Percentiles rank a stretch among this genome's conserved stretches.
These are phyloP conservation scores for Neoaliturus tenellus DNA, from an alignment of 2,888 invertebrate species.

Conservation along the genomic window DNA sequence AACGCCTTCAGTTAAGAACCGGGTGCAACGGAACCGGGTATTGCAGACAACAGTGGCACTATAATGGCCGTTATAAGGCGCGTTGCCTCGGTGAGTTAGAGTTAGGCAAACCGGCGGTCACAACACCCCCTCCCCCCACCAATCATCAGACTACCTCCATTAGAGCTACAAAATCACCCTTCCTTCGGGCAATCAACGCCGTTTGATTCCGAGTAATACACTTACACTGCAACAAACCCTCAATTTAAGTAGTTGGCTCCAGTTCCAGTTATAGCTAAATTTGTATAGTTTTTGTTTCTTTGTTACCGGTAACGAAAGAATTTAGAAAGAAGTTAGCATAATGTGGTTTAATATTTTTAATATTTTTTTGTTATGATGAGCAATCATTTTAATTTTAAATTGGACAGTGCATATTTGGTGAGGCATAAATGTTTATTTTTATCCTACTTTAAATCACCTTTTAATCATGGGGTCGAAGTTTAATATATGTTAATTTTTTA, in stretches of 20 bases:
- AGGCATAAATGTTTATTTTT: too few species aligned
- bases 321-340: too few species aligned
- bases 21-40: constrained; percentile 1
- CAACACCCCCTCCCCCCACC: background rate
- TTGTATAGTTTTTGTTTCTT: too few species aligned
- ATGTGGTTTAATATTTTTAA: too few species aligned
- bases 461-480: too few species aligned
- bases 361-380: too few species aligned
- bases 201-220: background rate
- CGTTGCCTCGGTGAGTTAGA: background rate
- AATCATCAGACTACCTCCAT: background rate
- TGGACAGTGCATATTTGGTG: too few species aligned
- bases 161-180: constrained; percentile 8
- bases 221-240: background rate
- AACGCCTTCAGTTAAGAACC: constrained; percentile 4
- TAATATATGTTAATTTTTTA: too few species aligned
- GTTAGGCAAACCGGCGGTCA: background rate
- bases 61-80: background rate
- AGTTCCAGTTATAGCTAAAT: too few species aligned
- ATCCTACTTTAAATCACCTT: too few species aligned
- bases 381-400: too few species aligned
- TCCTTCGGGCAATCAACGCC: background rate
- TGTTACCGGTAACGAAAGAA: too few species aligned
- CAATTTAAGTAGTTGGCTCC: background rate
- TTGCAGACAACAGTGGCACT: constrained; percentile 9